These are phyloP conservation scores for Calephelis nemesis DNA, from an alignment of 1,140 invertebrate genomes.

Conservation along the genomic window DNA sequence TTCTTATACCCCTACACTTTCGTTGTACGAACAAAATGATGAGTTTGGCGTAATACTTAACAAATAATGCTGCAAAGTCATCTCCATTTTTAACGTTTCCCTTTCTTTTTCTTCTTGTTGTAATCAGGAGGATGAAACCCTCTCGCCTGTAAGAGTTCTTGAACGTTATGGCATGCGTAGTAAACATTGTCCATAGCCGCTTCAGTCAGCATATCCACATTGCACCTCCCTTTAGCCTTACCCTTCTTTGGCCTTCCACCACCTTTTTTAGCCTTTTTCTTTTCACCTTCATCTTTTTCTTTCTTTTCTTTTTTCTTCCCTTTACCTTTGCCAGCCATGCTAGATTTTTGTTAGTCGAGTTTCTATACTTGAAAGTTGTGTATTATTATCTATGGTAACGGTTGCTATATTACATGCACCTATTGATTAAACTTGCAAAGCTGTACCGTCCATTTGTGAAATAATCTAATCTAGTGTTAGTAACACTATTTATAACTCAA, in stretches of 20 bases:
- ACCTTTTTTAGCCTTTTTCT: conserved; percentile 64
- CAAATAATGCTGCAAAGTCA: too few species aligned
- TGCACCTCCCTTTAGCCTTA: conserved; percentile 81
- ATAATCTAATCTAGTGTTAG: too few species aligned
- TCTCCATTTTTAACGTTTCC: conserved; percentile 61
- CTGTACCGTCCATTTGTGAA: too few species aligned
- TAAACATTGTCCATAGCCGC: conserved; percentile 94
- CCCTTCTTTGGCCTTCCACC: conserved; percentile 80
- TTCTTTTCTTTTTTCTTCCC: conserved; percentile 63
- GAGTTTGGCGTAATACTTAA: too few species aligned
- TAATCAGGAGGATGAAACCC: conserved; percentile 91
- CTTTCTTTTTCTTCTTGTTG: conserved; percentile 90
- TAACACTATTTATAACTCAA: too few species aligned
- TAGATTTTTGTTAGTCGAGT: too few species aligned
- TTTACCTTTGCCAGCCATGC: conserved; percentile 62
- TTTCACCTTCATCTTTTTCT: conserved; percentile 58
- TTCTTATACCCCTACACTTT: too few species aligned
- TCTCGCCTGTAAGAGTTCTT: conserved; percentile 86
- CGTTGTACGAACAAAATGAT: too few species aligned
- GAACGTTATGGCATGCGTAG: conserved; percentile 92
- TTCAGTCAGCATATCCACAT: conserved; percentile 90
- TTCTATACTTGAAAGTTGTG: too few species aligned
- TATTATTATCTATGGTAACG: too few species aligned
- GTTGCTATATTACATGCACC: too few species aligned
- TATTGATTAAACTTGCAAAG: too few species aligned